A percentile compares a stretch with the other conserved stretches of the same genome.
Evolutionary conservation across 2,888 invertebrate species (phyloP).

Genomic region (Lomographa bimaculata): DNA sequence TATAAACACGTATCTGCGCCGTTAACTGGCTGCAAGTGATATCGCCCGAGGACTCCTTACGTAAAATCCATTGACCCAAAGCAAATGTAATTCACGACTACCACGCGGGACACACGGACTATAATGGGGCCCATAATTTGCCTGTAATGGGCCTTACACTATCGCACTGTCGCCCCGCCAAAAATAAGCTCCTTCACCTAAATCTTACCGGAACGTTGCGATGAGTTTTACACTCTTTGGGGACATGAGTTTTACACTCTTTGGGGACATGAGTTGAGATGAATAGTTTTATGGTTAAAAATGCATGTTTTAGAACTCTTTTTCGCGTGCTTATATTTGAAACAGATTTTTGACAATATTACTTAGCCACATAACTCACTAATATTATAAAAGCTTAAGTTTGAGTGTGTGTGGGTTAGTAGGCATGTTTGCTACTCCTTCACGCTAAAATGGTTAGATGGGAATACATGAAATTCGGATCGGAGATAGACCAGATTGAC

Average conservation of each 20-base stretch:
- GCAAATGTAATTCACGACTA: conserved; percentile 68
- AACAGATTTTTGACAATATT: no score
- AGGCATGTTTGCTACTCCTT: no score
- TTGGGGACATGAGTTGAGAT: conserved; percentile 7
- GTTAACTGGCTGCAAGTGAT: conserved; percentile 37
- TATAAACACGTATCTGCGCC: conserved; percentile 30
- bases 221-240: conserved; percentile 22
- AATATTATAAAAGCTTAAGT: no score
- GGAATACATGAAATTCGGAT: no score
- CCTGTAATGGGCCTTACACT: conserved; percentile 80
- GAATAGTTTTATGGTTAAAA: no score
- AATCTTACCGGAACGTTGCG: conserved; percentile 46
- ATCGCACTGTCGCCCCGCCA: conserved; percentile 78
- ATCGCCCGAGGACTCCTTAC: conserved; percentile 58
- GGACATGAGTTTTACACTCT: conserved; percentile 5
- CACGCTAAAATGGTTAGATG: no score
- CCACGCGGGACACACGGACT: conserved; percentile 73
- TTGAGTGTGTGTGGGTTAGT: no score
- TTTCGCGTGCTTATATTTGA: no score
- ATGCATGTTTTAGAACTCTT: no score
- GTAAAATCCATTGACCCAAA: conserved; percentile 75
- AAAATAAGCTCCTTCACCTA: conserved; percentile 74
- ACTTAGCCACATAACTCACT: no score
- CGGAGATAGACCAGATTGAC: no score
- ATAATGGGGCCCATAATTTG: conserved; percentile 79